phyloP scores from a whole-genome alignment of 2,888 invertebrate genomes.

The Aphidius colemani region DNA sequence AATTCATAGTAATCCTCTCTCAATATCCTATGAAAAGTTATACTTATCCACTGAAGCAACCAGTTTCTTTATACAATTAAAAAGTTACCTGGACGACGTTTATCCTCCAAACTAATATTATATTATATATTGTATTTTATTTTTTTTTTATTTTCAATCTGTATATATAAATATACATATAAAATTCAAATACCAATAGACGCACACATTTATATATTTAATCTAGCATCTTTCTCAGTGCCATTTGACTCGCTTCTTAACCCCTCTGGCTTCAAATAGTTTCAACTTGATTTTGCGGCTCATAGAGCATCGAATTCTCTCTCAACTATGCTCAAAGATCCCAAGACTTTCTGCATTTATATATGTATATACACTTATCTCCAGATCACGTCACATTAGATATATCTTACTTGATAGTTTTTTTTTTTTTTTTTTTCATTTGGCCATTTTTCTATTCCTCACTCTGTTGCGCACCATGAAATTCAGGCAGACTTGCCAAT shows the following conservation, averaged over 20 bases:
- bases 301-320: slow-evolving; percentile 54
- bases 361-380: no score
- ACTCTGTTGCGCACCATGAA: background rate
- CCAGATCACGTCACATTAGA: no score
- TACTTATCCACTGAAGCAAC: slow-evolving; percentile 43
- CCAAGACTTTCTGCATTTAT: slow-evolving; percentile 16
- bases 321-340: slow-evolving; percentile 19
- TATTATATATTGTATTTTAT: no score
- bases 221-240: slow-evolving; percentile 13
- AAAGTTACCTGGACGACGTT: slow-evolving; percentile 50
- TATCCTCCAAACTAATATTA: background rate
- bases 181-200: background rate
- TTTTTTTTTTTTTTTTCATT: slow-evolving; percentile 9
- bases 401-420: slow-evolving; percentile 2
- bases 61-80: slow-evolving; percentile 49
- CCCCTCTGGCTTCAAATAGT: slow-evolving; percentile 41
- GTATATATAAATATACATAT: slow-evolving; percentile 1
- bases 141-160: no score
- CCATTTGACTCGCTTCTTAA: slow-evolving; percentile 29
- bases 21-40: slow-evolving; percentile 53
- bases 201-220: background rate
- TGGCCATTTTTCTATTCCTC: background rate
- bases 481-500: no score
- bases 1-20: background rate
- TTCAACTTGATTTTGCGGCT: slow-evolving; percentile 57